Conservation (phyloP, 2,797 vertebrate genomes). For the Sebastes elongatus region DNA sequence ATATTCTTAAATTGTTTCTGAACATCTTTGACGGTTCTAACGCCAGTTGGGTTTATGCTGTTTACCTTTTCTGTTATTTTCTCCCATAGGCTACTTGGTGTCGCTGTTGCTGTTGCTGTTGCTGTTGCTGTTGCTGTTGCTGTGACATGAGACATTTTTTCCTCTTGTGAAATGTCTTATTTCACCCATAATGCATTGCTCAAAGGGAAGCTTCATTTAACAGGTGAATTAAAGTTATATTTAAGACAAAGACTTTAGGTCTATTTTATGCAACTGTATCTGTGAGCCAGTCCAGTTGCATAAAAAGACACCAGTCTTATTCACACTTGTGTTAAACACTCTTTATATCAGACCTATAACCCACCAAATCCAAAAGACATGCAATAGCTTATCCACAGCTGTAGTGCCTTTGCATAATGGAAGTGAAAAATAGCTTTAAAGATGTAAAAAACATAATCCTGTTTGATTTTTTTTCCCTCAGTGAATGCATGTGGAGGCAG, state of each 20-base stretch:
- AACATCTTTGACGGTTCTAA: too few relatives aligned
- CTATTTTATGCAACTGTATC: too few relatives aligned
- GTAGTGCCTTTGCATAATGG: slow-evolving; percentile 42
- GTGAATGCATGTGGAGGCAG: slow-evolving; percentile 18
- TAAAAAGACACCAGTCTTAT: slow-evolving; percentile 6
- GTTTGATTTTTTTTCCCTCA: slow-evolving; percentile 9
- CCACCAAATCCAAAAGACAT: slow-evolving; percentile 30
- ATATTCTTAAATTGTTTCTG: too few relatives aligned
- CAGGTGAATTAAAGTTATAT: not conserved
- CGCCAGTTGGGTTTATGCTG: too few relatives aligned
- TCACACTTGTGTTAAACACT: slow-evolving; percentile 12
- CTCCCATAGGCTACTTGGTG: too few relatives aligned
- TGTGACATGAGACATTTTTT: not conserved
- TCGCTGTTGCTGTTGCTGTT: too few relatives aligned
- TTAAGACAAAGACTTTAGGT: not conserved
- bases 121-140: too few relatives aligned
- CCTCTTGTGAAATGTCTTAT: not conserved
- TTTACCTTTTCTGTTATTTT: too few relatives aligned
- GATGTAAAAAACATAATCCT: slow-evolving; percentile 56
- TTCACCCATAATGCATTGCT: not conserved
- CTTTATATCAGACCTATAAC: not conserved
- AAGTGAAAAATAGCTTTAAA: slow-evolving; percentile 39
- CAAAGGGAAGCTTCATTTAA: not conserved
- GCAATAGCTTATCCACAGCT: slow-evolving; percentile 32
- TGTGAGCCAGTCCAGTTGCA: too few relatives aligned